Evolutionary conservation across 2,113 vertebrate species (phyloP).

Genomic region (Elephas maximus): DNA sequence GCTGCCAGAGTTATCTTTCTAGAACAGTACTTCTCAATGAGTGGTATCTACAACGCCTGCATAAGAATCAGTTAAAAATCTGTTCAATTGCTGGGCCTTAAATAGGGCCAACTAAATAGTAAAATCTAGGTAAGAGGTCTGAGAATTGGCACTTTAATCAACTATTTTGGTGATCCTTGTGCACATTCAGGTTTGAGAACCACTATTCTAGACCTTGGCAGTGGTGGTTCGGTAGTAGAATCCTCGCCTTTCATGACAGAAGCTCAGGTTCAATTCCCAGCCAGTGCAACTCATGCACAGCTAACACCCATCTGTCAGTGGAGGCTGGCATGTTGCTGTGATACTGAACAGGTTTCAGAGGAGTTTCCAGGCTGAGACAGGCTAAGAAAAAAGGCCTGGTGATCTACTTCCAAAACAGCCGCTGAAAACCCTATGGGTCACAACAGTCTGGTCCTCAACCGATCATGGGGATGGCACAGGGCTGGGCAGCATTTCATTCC

Average conservation of each 20-base stretch:
- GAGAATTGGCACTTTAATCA: background rate
- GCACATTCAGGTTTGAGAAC: background rate
- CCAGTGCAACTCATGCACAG: background rate
- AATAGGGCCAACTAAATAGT: rapidly evolving
- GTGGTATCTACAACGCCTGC: background rate
- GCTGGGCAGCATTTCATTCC: background rate
- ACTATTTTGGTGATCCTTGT: background rate
- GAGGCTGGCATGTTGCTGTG: background rate
- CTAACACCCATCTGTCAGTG: background rate
- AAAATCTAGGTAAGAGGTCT: background rate
- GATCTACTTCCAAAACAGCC: background rate
- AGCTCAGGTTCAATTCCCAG: background rate
- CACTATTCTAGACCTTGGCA: background rate
- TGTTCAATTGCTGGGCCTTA: background rate
- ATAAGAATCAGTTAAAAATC: background rate
- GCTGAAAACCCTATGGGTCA: background rate
- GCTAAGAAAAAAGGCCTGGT: background rate
- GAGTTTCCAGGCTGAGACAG: background rate
- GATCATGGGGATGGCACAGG: background rate
- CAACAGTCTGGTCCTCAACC: background rate
- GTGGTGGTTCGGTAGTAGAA: background rate
- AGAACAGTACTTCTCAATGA: background rate
- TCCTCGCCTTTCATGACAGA: background rate
- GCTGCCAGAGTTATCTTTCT: background rate
- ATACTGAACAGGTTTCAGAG: background rate